These are phyloP conservation scores for Nineta flava DNA, from an alignment of 2,888 invertebrate genomes.

Conservation along the genomic window DNA sequence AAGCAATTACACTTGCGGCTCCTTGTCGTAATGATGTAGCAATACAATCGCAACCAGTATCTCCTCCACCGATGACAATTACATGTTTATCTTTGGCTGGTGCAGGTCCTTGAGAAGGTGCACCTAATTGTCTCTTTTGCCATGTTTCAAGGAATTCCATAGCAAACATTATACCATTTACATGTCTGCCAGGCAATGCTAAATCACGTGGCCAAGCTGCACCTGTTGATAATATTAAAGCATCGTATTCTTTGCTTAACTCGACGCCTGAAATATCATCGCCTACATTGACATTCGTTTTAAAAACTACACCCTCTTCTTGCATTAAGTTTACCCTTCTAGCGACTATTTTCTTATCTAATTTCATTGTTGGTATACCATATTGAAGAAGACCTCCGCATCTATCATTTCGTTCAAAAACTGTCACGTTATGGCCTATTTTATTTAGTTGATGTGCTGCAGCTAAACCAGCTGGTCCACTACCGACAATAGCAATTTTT, in stretches of 20 bases:
- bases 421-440: slow-evolving; percentile 90
- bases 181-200: slow-evolving; percentile 62
- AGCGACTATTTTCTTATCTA: slow-evolving; percentile 85
- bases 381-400: slow-evolving; percentile 91
- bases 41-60: slow-evolving; percentile 94
- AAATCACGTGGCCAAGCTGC: slow-evolving; percentile 95
- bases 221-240: slow-evolving; percentile 79
- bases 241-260: slow-evolving; percentile 54
- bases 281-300: slow-evolving; percentile 80
- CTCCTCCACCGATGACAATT: slow-evolving; percentile 76
- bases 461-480: slow-evolving; percentile 87
- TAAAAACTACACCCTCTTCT: slow-evolving; percentile 60
- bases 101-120: slow-evolving; percentile 28
- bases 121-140: slow-evolving; percentile 86
- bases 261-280: slow-evolving; percentile 71
- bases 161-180: slow-evolving; percentile 91
- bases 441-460: slow-evolving; percentile 96
- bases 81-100: slow-evolving; percentile 89
- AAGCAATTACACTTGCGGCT: slow-evolving; percentile 78
- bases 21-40: slow-evolving; percentile 91
- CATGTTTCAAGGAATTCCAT: slow-evolving; percentile 95
- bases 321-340: slow-evolving; percentile 72
- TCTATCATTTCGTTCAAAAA: slow-evolving; percentile 92
- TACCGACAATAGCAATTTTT: slow-evolving; percentile 79
- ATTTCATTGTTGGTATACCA: slow-evolving; percentile 98